phyloP scores from a whole-genome alignment of 2,113 vertebrate species.

The Chloropsis hardwickii region DNA sequence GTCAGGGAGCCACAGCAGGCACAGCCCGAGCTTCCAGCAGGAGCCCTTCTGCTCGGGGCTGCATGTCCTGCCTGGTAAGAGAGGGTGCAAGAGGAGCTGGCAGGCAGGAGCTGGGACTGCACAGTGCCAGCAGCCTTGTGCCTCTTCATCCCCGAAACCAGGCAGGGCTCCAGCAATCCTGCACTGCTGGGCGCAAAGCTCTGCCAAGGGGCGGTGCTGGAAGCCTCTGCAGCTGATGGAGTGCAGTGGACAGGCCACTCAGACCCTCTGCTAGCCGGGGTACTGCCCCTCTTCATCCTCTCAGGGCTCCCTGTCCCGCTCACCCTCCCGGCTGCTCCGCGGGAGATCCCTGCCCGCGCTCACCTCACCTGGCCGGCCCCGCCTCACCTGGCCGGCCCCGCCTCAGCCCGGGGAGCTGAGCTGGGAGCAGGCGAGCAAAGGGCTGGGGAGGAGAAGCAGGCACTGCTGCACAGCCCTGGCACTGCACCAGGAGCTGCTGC shows the following conservation, averaged over 20 bases:
- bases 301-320: background rate
- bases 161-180: background rate
- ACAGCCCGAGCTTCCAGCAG: background rate
- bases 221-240: background rate
- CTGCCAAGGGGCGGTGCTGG: background rate
- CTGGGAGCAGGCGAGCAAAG: background rate
- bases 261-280: background rate
- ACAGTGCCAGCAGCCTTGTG: background rate
- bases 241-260: background rate
- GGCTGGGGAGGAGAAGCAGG: background rate
- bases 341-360: background rate
- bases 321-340: background rate
- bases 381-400: too few species aligned
- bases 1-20: background rate
- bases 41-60: background rate
- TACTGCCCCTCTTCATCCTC: too few species aligned
- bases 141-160: background rate
- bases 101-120: background rate
- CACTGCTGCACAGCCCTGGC: background rate
- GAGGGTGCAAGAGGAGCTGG: background rate
- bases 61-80: background rate
- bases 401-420: accelerated
- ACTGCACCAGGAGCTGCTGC: background rate
- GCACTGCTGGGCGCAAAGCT: background rate
- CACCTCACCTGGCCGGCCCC: too few species aligned